A percentile compares a stretch with the other conserved stretches of the same genome.
Conservation (phyloP, 2,797 vertebrate species). For the Anas bahamensis region DNA sequence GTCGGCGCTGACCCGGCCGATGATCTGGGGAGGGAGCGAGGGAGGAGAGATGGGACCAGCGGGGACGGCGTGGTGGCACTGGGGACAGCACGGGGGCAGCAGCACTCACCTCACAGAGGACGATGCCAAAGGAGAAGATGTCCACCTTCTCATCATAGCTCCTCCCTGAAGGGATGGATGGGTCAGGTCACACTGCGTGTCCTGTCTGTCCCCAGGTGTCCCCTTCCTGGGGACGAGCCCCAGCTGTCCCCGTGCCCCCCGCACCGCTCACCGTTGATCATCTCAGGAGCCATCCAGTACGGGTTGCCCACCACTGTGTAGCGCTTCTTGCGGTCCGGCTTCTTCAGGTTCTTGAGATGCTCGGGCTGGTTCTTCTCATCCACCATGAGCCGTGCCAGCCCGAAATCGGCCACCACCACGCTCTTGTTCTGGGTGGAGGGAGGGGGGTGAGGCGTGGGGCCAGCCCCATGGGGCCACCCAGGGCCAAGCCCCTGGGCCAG, state of each 20-base stretch:
- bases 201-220: neutral
- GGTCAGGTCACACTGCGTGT: neutral
- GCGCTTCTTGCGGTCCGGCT: slow-evolving; percentile 91
- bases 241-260: neutral
- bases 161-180: slow-evolving; percentile 81
- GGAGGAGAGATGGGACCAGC: neutral
- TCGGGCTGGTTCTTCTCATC: slow-evolving; percentile 90
- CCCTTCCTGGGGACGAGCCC: neutral
- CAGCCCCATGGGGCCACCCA: too few species aligned
- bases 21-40: slow-evolving; percentile 81
- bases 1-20: slow-evolving; percentile 95
- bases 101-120: slow-evolving; percentile 85
- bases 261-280: slow-evolving; percentile 91
- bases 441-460: neutral
- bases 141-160: slow-evolving; percentile 98
- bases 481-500: accelerated
- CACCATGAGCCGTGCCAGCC: slow-evolving; percentile 92
- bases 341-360: slow-evolving; percentile 87
- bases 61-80: neutral
- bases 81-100: neutral
- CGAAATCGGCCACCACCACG: slow-evolving; percentile 96
- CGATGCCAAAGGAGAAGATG: slow-evolving; percentile 98
- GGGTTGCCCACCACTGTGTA: slow-evolving; percentile 99
- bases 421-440: slow-evolving; percentile 86
- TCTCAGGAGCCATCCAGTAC: slow-evolving; percentile 99